These are phyloP conservation scores for Stichodactyla helianthus DNA, from an alignment of 64 coral and sea anemone genomes.

Conservation along the genomic window DNA sequence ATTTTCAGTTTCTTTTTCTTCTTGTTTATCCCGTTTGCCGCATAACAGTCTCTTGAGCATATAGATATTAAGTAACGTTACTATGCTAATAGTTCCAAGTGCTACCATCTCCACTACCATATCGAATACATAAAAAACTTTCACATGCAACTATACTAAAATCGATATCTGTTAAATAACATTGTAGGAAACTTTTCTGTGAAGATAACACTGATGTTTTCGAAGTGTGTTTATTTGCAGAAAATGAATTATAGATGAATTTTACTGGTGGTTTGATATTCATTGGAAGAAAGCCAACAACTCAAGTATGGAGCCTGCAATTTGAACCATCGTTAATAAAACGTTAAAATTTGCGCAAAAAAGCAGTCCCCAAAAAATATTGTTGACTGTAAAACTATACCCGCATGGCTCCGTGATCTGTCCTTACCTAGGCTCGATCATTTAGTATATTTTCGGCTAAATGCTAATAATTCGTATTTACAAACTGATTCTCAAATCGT, in stretches of 20 bases:
- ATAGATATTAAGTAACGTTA: conserved; percentile 37
- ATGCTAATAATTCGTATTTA: no score
- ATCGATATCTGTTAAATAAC: background rate
- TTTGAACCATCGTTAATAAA: background rate
- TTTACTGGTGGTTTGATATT: background rate
- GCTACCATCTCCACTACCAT: conserved; percentile 55
- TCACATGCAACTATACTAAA: background rate
- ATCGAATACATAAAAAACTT: background rate
- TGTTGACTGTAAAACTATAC: background rate
- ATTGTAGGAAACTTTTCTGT: background rate
- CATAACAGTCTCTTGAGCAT: conserved; percentile 53
- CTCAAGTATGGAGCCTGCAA: background rate
- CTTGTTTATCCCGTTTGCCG: background rate
- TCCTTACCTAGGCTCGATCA: background rate
- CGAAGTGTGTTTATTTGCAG: background rate
- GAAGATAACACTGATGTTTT: background rate
- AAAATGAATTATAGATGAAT: background rate
- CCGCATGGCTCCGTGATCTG: background rate
- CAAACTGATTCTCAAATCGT: no score
- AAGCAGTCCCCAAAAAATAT: background rate
- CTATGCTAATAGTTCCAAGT: conserved; percentile 25
- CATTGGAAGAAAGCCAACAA: background rate
- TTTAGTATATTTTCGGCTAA: no score
- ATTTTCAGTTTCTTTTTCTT: background rate
- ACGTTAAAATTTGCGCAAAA: background rate